Conservation (phyloP, 2,888 invertebrate species). For the Meteorus cinctellus region DNA sequence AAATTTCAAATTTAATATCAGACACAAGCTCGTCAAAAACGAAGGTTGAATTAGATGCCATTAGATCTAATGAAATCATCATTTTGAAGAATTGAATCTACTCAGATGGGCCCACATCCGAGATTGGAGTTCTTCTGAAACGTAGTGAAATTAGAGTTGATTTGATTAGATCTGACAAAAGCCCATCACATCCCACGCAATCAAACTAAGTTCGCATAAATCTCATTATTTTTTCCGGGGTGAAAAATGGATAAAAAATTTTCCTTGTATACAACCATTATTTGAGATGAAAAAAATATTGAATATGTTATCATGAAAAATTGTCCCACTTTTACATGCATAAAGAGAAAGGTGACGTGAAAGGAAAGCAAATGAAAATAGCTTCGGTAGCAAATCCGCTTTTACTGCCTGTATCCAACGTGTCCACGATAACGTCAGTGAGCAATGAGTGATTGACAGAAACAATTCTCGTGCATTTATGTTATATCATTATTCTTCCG, state of each 20-base stretch:
- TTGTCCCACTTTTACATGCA: neutral
- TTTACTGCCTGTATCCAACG: neutral
- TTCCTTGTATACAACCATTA: neutral
- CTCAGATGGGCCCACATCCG: too few species aligned
- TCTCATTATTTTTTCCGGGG: too few species aligned
- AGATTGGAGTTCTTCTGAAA: too few species aligned
- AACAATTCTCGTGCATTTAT: constrained; percentile 16
- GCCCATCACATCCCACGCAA: too few species aligned
- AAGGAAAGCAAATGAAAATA: neutral
- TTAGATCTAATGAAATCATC: too few species aligned
- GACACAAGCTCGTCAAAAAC: too few species aligned
- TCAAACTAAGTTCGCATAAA: too few species aligned
- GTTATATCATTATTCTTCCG: constrained; percentile 3
- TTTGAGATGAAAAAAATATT: neutral
- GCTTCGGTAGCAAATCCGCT: neutral
- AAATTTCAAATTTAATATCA: too few species aligned
- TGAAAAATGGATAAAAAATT: neutral
- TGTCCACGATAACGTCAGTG: neutral
- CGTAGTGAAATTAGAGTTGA: too few species aligned
- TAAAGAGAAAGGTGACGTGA: neutral
- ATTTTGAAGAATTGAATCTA: too few species aligned
- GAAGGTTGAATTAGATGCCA: too few species aligned
- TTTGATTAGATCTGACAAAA: too few species aligned
- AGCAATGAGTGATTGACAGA: constrained; percentile 34
- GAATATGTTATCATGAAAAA: neutral